These are phyloP conservation scores for Mizuhopecten yessoensis DNA, from an alignment of 1,140 invertebrate genomes.

Conservation along the genomic window DNA sequence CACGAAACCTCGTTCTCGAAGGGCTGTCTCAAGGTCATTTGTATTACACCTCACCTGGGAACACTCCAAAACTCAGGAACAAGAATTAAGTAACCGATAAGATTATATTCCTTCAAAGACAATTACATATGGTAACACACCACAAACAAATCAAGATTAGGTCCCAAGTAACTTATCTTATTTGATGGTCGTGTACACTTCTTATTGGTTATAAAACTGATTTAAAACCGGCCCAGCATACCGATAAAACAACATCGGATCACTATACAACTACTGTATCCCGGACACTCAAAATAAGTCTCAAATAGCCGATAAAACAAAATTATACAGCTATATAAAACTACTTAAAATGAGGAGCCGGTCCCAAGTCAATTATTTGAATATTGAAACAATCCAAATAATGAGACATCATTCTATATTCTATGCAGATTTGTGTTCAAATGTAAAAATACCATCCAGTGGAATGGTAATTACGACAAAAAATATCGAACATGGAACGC, in stretches of 20 bases:
- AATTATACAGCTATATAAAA: neutral
- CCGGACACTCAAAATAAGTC: neutral
- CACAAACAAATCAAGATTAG: neutral
- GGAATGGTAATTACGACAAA: neutral
- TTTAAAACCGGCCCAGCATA: too few relatives aligned
- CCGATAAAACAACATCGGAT: too few relatives aligned
- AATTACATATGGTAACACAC: neutral
- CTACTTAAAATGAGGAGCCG: neutral
- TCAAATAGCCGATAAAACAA: neutral
- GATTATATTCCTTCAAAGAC: neutral
- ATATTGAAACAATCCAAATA: neutral
- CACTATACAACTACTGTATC: too few relatives aligned
- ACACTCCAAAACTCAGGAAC: neutral
- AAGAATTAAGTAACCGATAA: neutral
- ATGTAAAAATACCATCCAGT: too few relatives aligned
- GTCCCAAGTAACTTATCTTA: neutral
- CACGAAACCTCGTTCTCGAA: neutral
- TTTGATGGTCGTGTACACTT: neutral
- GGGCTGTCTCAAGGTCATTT: neutral
- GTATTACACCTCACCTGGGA: neutral
- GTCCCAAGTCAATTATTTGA: neutral
- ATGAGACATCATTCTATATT: neutral
- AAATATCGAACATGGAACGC: neutral
- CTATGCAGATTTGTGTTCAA: neutral
- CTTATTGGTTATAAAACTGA: neutral